Evolutionary conservation across 2,113 vertebrate genomes (phyloP).

Genomic region (Lanius collurio): DNA sequence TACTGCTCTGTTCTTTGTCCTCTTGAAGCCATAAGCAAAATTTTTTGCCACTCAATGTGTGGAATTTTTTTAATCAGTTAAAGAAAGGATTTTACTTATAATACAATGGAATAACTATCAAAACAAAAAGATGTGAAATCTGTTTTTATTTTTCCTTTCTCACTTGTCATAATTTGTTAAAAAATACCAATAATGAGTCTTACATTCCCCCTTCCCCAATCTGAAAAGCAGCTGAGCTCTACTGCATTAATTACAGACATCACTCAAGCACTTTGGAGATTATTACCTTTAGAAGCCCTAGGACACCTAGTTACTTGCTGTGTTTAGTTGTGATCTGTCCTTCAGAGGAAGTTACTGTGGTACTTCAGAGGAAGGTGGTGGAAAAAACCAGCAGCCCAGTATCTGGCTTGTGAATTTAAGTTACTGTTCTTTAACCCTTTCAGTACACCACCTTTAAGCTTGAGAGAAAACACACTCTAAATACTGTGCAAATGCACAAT

Average conservation of each 20-base stretch:
- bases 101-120: background rate
- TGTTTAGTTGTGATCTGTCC: background rate
- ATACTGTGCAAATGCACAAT: background rate
- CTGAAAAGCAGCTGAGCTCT: background rate
- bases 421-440: background rate
- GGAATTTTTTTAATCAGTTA: background rate
- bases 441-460: background rate
- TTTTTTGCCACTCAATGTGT: background rate
- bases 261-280: background rate
- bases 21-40: background rate
- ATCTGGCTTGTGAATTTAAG: background rate
- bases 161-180: background rate
- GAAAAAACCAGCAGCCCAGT: fast-evolving
- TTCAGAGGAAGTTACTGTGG: background rate
- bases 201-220: background rate
- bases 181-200: background rate
- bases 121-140: background rate
- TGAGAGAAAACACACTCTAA: background rate
- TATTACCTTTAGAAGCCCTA: background rate
- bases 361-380: background rate
- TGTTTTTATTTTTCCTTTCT: background rate
- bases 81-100: background rate
- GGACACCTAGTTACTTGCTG: background rate
- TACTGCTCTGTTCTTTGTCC: background rate
- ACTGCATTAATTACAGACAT: background rate